A percentile compares a stretch with the other conserved stretches of the same genome.
Evolutionary conservation across 30 jellyfish, hydroid and myxozoan genomes (phyloP).

Genomic region (Pseudorhiza aurosa): DNA sequence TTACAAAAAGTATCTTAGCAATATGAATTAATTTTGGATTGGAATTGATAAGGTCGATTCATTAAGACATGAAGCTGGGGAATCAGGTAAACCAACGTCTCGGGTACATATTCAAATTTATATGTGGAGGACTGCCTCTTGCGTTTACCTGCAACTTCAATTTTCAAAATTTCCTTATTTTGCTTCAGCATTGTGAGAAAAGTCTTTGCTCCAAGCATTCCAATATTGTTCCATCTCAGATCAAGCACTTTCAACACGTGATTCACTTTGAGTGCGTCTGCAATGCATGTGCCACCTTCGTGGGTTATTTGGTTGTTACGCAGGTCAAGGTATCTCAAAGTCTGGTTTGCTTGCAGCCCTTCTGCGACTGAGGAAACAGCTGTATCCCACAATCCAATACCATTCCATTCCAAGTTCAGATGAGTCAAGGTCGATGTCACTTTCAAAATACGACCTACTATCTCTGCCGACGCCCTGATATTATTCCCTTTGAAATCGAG

Average conservation of each 20-base stretch:
- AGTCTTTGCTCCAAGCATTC: slow-evolving; percentile 88
- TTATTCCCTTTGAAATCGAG: slow-evolving; percentile 88
- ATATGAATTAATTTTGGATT: too few species aligned
- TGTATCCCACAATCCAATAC: slow-evolving; percentile 83
- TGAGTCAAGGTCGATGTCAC: slow-evolving; percentile 68
- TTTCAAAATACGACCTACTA: slow-evolving; percentile 70
- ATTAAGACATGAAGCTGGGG: too few species aligned
- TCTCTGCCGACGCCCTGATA: slow-evolving; percentile 61
- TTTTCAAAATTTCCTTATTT: slow-evolving; percentile 53
- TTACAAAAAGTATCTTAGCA: too few species aligned
- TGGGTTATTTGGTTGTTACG: slow-evolving; percentile 89
- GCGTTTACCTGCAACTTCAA: slow-evolving; percentile 74
- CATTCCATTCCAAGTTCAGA: slow-evolving; percentile 87
- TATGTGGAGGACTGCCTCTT: too few species aligned
- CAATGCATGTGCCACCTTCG: slow-evolving; percentile 74
- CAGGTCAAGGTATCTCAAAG: slow-evolving; percentile 70
- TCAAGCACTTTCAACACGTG: slow-evolving; percentile 66
- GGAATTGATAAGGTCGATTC: too few species aligned
- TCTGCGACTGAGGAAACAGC: slow-evolving; percentile 85
- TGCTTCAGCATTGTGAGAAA: slow-evolving; percentile 71
- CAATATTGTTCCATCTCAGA: slow-evolving; percentile 90
- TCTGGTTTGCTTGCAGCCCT: slow-evolving; percentile 77
- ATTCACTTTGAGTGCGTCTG: slow-evolving; percentile 76
- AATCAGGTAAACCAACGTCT: too few species aligned
- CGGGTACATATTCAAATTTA: too few species aligned